These are phyloP conservation scores for Chrysina gloriosa DNA, from an alignment of 2,888 invertebrate genomes.

Conservation along the genomic window DNA sequence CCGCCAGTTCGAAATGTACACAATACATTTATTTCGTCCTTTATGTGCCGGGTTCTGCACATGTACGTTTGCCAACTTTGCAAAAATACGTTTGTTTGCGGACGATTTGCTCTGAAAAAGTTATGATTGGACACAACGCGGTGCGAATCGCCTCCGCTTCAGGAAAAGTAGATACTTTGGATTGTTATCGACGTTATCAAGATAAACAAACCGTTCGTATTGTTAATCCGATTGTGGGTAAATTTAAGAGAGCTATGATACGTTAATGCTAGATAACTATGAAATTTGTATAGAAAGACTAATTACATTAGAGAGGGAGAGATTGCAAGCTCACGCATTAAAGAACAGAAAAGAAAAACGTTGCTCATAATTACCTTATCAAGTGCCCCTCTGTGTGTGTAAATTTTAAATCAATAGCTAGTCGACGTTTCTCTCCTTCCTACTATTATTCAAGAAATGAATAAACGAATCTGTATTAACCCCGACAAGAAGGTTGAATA, in stretches of 20 bases:
- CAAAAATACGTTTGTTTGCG: constrained; percentile 51
- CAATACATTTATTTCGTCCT: constrained; percentile 46
- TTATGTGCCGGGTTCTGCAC: constrained; percentile 37
- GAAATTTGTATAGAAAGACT: too few relatives aligned
- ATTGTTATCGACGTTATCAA: not conserved
- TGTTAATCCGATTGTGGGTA: constrained; percentile 5
- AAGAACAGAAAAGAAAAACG: too few relatives aligned
- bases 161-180: constrained; percentile 6
- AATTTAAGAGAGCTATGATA: not conserved
- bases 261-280: not conserved
- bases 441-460: too few relatives aligned
- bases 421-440: too few relatives aligned
- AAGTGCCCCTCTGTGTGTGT: too few relatives aligned
- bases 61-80: constrained; percentile 42
- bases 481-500: too few relatives aligned
- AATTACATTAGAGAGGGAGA: too few relatives aligned
- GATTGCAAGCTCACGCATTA: too few relatives aligned
- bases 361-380: too few relatives aligned
- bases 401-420: too few relatives aligned
- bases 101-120: constrained; percentile 46
- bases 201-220: constrained; percentile 18
- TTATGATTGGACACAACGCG: constrained; percentile 23
- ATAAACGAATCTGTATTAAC: too few relatives aligned
- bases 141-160: not conserved
- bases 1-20: constrained; percentile 44